Percentiles rank a stretch among this genome's conserved stretches.
Conservation (phyloP, 2,888 invertebrate genomes). For the Hoplodrina ambigua region DNA sequence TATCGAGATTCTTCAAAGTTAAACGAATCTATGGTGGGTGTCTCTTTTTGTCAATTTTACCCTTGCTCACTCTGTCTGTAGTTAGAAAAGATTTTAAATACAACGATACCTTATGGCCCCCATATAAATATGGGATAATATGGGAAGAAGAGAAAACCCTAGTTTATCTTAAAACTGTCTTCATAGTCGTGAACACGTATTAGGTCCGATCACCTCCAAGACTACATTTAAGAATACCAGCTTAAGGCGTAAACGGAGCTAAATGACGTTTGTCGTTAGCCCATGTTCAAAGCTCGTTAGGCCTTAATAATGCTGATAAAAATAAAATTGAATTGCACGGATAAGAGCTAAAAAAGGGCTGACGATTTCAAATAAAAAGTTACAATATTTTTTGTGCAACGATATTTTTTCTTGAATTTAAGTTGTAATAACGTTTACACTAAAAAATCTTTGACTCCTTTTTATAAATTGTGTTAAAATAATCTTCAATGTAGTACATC, state of each 20-base stretch:
- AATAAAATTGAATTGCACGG: conserved; percentile 53
- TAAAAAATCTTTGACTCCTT: conserved; percentile 18
- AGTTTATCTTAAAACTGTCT: background rate
- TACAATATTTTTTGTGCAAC: conserved; percentile 27
- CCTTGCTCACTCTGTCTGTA: too few species aligned
- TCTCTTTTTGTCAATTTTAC: too few species aligned
- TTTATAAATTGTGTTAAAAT: conserved; percentile 31
- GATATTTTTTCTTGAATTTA: conserved; percentile 4
- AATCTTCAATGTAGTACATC: conserved; percentile 34
- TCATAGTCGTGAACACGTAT: conserved; percentile 4
- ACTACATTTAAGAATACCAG: conserved; percentile 19
- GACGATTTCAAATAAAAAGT: conserved; percentile 49
- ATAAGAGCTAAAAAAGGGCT: conserved; percentile 40
- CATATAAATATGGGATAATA: too few species aligned
- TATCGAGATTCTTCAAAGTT: too few species aligned
- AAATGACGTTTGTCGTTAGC: conserved; percentile 59
- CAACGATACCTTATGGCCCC: too few species aligned
- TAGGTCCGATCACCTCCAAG: conserved; percentile 1
- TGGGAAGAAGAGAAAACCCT: background rate
- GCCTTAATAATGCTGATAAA: conserved; percentile 49
- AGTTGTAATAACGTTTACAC: conserved; percentile 4
- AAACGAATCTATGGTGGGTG: too few species aligned
- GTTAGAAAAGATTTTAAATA: too few species aligned
- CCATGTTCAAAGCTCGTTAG: conserved; percentile 50
- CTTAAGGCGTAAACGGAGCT: conserved; percentile 27